Conservation (phyloP, 2,797 vertebrate species). For the Thamnophis elegans region DNA sequence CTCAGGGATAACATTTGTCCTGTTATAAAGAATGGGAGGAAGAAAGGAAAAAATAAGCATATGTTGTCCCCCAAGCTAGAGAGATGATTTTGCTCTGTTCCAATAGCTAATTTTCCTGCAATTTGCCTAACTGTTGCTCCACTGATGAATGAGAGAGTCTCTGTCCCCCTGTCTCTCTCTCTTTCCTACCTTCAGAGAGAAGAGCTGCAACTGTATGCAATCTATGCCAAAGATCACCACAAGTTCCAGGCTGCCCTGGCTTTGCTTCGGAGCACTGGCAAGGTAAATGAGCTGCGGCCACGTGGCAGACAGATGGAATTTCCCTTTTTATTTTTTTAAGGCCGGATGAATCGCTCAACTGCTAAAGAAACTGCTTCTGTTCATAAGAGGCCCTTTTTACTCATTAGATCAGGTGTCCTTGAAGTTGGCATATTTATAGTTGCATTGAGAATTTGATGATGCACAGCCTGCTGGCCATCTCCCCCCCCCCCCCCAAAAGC, state of each 20-base stretch:
- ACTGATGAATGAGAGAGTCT: not conserved
- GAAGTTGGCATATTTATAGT: not conserved
- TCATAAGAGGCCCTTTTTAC: not conserved
- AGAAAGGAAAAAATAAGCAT: not conserved
- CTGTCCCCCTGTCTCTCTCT: not conserved
- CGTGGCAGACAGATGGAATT: not conserved
- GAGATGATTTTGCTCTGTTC: not conserved
- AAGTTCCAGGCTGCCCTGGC: slow-evolving; percentile 78
- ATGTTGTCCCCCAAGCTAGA: not conserved
- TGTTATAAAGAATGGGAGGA: not conserved
- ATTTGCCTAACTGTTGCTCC: not conserved
- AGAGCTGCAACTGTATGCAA: slow-evolving; percentile 85
- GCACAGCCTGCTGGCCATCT: not conserved
- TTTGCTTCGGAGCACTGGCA: slow-evolving; percentile 77
- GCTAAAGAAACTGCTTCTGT: not conserved
- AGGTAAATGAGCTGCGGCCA: slow-evolving; percentile 67
- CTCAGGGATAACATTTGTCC: not conserved
- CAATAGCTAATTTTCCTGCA: not conserved
- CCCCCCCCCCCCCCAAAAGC: accelerated
- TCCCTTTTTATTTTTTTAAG: not conserved
- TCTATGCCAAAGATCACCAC: slow-evolving; percentile 82
- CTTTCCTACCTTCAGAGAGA: slow-evolving; percentile 73
- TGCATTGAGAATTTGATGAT: not conserved
- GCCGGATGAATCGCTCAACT: not conserved
- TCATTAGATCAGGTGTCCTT: not conserved